Evolutionary conservation across 2,113 vertebrate genomes (phyloP), one percentile per base, ranked within the genome.

Genomic region (Ptyas mucosa): DNA sequence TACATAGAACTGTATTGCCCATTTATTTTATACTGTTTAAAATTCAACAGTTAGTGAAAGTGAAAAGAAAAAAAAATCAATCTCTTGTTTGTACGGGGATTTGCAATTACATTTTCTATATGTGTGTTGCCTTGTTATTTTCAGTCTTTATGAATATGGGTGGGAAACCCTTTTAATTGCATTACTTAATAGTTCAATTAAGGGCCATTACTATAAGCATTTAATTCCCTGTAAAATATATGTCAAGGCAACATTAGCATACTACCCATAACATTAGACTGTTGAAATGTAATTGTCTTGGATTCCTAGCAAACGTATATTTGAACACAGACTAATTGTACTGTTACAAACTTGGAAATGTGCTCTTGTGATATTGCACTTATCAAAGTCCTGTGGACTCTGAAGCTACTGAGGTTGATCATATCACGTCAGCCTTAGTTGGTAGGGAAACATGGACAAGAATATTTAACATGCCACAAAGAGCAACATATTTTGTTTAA

Each of bases 111-210:
- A 91, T 91, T 81, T 92, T 94, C 88, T 94, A 96, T 93, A 93
- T 34, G 49, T 69, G 34, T 43, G 86, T 95, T 96, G 93, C 58
- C 88, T 93, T 94, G 94, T 95, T 95, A 88, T 95, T 85, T 95
- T 95, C 95, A 96, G 94, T 0, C 75, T 96, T 95, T 95, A 93
- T 94, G 93, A 69, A 89, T 90, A 94, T n/a, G 53, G 21, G 75
- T 51, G 55, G 46, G 53, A 93, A 90, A 87, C 10, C 24, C 75
- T 94, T 95, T 93, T 10, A 92, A 94, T 52, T 96, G 55, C 94
- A 91, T 95, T 90, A 93, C 51, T 95, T 95, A 93, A 92, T 34
- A 94, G 61, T 93, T 93, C 94, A 92, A 90, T 95, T 94, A 90
- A 89, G 4, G 12, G 52, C 46, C 91, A 52, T 94, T 94, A 9